phyloP scores from a whole-genome alignment of 1,140 invertebrate species.

The Drosophila parvula region DNA sequence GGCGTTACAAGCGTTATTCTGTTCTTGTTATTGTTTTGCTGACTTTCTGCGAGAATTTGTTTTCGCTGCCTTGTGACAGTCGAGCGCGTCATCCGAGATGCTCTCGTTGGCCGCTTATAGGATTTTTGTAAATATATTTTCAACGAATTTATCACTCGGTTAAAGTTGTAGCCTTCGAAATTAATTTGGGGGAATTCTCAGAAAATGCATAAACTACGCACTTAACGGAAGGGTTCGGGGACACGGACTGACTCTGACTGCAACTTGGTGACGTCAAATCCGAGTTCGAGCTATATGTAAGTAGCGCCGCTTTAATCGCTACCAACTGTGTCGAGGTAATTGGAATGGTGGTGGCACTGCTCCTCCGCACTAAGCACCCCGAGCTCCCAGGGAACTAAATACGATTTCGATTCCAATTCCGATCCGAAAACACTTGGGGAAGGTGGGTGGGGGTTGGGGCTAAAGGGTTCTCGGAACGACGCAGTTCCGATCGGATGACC shows the following conservation, averaged over 20 bases:
- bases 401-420: conserved; percentile 7
- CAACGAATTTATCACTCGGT: conserved; percentile 6
- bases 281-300: too few species aligned
- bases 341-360: conserved; percentile 16
- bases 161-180: background rate
- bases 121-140: conserved; percentile 65
- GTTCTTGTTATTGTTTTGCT: conserved; percentile 66
- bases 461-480: conserved; percentile 28
- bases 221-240: conserved; percentile 14
- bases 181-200: background rate
- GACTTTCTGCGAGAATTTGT: conserved; percentile 41
- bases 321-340: conserved; percentile 60
- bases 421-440: conserved; percentile 10
- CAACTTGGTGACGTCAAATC: conserved; percentile 33
- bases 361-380: conserved; percentile 11
- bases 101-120: background rate
- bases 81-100: conserved; percentile 55
- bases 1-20: conserved; percentile 54
- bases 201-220: conserved; percentile 19
- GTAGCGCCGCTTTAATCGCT: conserved; percentile 34
- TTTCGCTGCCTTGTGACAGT: conserved; percentile 57
- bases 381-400: conserved; percentile 4
- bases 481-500: conserved; percentile 28
- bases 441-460: background rate
- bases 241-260: background rate